phyloP scores from a whole-genome alignment of 2,888 invertebrate genomes.

The Sussaba pulchella region DNA sequence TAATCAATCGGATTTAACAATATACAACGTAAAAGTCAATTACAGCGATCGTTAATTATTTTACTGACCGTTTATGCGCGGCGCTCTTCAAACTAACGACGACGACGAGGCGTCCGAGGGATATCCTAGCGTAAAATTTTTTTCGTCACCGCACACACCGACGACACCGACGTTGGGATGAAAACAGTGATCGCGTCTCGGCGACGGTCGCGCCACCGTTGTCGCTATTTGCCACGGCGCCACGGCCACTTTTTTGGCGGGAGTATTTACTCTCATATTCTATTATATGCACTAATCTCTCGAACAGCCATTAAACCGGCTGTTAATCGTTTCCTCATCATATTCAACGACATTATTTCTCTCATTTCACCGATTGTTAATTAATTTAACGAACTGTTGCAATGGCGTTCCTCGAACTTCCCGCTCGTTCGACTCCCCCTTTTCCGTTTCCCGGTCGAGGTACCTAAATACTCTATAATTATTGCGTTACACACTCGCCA shows the following conservation, averaged over 20 bases:
- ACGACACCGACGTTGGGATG: constrained; percentile 68
- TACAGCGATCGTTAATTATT: constrained; percentile 15
- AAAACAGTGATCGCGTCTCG: constrained; percentile 79
- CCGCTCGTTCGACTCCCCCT: too few species aligned
- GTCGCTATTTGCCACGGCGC: constrained; percentile 66
- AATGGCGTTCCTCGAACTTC: too few species aligned
- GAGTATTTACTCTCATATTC: not conserved
- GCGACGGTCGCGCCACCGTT: constrained; percentile 75
- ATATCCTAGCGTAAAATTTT: too few species aligned
- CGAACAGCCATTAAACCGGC: too few species aligned
- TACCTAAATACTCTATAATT: not conserved
- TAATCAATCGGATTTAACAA: too few species aligned
- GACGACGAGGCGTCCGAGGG: constrained; percentile 28
- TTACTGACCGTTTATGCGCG: constrained; percentile 32
- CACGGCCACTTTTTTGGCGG: constrained; percentile 45
- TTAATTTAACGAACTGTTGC: too few species aligned
- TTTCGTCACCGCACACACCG: too few species aligned
- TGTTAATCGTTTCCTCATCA: too few species aligned
- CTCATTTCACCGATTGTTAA: too few species aligned
- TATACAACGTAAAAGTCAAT: not conserved
- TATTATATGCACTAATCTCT: too few species aligned
- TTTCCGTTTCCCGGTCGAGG: not conserved
- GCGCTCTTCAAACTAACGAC: constrained; percentile 27
- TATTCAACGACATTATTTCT: too few species aligned
- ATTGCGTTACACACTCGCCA: not conserved